Evolutionary conservation across 2,888 invertebrate species (phyloP), one percentile per base, ranked within the genome.

Genomic region (Actias luna): DNA sequence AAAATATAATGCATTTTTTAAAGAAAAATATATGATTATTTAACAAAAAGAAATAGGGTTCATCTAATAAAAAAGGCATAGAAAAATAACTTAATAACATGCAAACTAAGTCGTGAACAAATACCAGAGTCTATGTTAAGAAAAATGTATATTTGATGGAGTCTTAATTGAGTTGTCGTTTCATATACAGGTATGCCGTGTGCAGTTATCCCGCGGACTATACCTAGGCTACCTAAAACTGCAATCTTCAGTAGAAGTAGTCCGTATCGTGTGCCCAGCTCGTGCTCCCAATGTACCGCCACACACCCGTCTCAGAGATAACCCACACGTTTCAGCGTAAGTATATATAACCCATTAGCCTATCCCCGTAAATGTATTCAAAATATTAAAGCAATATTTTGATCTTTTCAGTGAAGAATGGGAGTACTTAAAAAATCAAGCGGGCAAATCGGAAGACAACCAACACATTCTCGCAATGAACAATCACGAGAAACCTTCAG

Each of bases 181-280:
- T 29, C n/a, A n/a, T 16, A 62, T 61, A 2, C 95, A 97, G 93
- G 96, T 96, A 58, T 98, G 98, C 64, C 94, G 96, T 68, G 95
- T 97, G 62, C 96, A 96, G 74, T 88, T 99, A 59, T 94, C 96
- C 1, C 95, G 96, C 35, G 99, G 99, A 0, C 93, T 99, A 27
- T 99, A 99, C 90, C 92, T 99, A 71, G 98, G 99, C 46, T 99
- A 99, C 88, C 93, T 99, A 68, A 99, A 99, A 87, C 96, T 99
- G 93, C 98, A 98, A 83, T 98, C 98, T 72, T 98, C 99, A 1
- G 98, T 99, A 63, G 99, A 99, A 85, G 95, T 97, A 65, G 97
- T 99, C 58, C 96, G 98, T 77, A 96, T 99, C 12, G 96, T 99
- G 58, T 99, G 99, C 29, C 98, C 98, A 0, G 95, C 97, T 62